A percentile compares a stretch with the other conserved stretches of the same genome.
These are phyloP conservation scores for Mobula birostris DNA, from an alignment of 2,113 vertebrate genomes.

Conservation along the genomic window DNA sequence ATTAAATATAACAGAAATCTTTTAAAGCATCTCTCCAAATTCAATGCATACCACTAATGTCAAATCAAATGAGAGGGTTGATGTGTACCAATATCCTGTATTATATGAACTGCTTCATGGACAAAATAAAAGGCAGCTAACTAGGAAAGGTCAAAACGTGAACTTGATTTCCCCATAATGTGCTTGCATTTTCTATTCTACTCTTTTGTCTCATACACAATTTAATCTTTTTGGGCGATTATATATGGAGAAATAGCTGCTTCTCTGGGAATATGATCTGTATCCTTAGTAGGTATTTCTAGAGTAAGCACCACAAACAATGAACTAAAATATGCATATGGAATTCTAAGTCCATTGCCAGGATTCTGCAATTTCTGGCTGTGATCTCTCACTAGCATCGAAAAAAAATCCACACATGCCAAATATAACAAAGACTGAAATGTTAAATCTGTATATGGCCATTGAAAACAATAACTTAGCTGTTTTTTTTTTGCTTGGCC, in stretches of 20 bases:
- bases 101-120: not conserved
- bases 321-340: not conserved
- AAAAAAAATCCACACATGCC: not conserved
- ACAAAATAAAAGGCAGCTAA: not conserved
- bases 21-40: not conserved
- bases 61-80: not conserved
- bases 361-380: not conserved
- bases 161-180: not conserved
- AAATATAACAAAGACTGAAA: not conserved
- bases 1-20: not conserved
- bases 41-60: not conserved
- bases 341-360: not conserved
- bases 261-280: not conserved
- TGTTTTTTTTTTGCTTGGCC: not conserved
- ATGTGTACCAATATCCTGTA: not conserved
- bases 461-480: not conserved
- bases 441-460: not conserved
- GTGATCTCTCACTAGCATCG: not conserved
- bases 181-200: not conserved
- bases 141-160: not conserved
- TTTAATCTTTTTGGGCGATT: not conserved
- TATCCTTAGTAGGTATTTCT: not conserved
- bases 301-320: not conserved
- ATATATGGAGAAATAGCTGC: not conserved
- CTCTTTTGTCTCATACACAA: not conserved